phyloP scores from a whole-genome alignment of 2,888 invertebrate genomes.

The Diogma glabrata region DNA sequence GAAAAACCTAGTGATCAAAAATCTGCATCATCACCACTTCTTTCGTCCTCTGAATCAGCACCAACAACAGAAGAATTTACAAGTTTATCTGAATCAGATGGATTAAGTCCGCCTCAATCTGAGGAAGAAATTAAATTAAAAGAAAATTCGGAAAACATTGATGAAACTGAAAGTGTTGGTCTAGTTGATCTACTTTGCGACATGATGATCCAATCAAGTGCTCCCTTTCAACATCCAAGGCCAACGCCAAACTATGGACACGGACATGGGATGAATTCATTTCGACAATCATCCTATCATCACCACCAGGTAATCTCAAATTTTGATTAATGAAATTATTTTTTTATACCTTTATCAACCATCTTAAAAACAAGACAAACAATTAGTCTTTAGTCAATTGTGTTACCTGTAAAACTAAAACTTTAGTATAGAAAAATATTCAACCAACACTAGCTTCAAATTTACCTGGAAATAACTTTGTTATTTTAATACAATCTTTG shows the following conservation, averaged over 20 bases:
- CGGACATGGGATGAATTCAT: constrained; percentile 21
- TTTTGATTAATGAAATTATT: constrained; percentile 15
- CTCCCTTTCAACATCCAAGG: constrained; percentile 29
- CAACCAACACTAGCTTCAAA: no score
- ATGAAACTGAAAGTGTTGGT: constrained; percentile 35
- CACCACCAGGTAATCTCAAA: no score
- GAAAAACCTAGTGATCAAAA: no score
- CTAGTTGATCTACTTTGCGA: constrained; percentile 30
- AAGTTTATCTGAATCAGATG: not conserved
- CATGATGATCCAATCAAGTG: constrained; percentile 35
- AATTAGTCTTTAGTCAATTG: constrained; percentile 6
- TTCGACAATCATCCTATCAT: constrained; percentile 18
- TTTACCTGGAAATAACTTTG: constrained; percentile 3
- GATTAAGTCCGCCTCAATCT: constrained; percentile 15
- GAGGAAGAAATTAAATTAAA: constrained; percentile 20
- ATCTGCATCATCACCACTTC: not conserved
- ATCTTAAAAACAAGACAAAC: constrained; percentile 1
- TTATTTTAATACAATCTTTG: no score
- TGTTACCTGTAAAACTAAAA: constrained; percentile 1
- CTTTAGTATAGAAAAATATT: not conserved
- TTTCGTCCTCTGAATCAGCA: constrained; percentile 10
- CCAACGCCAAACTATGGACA: constrained; percentile 19
- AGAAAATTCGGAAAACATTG: constrained; percentile 34
- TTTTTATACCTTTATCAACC: not conserved
- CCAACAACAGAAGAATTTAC: constrained; percentile 2